phyloP scores from a whole-genome alignment of 2,797 vertebrate species.

The Choloepus didactylus region DNA sequence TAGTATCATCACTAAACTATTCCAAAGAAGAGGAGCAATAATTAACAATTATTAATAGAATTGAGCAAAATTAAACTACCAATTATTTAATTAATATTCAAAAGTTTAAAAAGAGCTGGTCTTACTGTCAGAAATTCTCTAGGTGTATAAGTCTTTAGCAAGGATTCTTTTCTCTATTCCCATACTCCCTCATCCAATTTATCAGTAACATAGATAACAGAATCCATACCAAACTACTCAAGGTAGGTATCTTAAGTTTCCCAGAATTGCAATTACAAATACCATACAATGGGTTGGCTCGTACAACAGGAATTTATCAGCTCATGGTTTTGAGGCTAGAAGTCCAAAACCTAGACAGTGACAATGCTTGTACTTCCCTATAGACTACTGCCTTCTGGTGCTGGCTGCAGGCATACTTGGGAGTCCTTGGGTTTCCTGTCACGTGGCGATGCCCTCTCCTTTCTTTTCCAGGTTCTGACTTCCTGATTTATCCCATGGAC shows the following conservation, averaged over 20 bases:
- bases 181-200: neutral
- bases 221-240: neutral
- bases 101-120: slow-evolving; percentile 3
- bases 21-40: neutral
- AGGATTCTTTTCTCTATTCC: neutral
- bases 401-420: no score
- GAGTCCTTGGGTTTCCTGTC: no score
- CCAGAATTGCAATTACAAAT: no score
- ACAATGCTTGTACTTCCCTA: no score
- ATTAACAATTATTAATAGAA: slow-evolving; percentile 18
- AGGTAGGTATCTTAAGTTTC: neutral
- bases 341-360: no score
- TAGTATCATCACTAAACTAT: slow-evolving; percentile 19
- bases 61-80: neutral
- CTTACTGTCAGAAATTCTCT: neutral
- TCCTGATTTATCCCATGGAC: no score
- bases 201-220: neutral
- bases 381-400: no score
- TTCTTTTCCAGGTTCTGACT: no score
- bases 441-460: no score
- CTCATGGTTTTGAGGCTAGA: no score
- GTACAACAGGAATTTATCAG: no score
- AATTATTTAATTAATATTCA: neutral
- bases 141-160: neutral
- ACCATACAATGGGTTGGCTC: no score